Base-by-base conservation (phyloP, 2,113 vertebrate genomes). In the Melanocharis versteri region DNA sequence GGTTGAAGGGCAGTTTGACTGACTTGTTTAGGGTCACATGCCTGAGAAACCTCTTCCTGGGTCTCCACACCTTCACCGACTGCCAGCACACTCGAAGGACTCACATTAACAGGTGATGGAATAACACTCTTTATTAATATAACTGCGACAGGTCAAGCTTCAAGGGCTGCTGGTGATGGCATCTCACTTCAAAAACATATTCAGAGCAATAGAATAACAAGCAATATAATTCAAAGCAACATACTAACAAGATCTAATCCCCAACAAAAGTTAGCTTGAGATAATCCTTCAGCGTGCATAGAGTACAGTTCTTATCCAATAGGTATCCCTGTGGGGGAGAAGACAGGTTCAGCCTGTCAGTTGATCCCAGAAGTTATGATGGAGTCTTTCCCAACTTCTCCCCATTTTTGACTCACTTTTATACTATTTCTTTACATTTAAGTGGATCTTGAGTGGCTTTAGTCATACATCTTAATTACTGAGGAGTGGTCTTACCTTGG, bases 61-160 rank as follows among this genome's bases (percentile, higher is more conserved):
- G 11, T 30, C 50, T 64, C 42, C 57, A 22, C 17, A 18, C 14
- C 57, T 27, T 33, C 21, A 31, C 50, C 10, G 23, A 64, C 21
- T 31, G 42, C n/a, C 47, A 37, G 27, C 1, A 0, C 0, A 1
- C 26, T 35, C 35, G 42, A 56, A 56, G 35, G 31, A 30, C 5
- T 80, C 42, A 5, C 6, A 19, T 22, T 35, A 23, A 31, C 26
- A 57, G n/a, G 30, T 47, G 65, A 47, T 23, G 30, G 26, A 57
- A 15, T 42, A 57, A 64, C 11, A 13, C 6, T 40, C 15, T 17
- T n/a, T 31, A 19, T 42, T 37, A 42, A 27, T 31, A 23, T 18
- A 21, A 57, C 35, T 72, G 27, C 13, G 9, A 57, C 8, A 6
- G 10, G 16, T 42, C 20, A 35, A 26, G 20, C 11, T 42, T 64